Conservation (phyloP, 2,113 vertebrate genomes). For the Bostrychus sinensis region DNA sequence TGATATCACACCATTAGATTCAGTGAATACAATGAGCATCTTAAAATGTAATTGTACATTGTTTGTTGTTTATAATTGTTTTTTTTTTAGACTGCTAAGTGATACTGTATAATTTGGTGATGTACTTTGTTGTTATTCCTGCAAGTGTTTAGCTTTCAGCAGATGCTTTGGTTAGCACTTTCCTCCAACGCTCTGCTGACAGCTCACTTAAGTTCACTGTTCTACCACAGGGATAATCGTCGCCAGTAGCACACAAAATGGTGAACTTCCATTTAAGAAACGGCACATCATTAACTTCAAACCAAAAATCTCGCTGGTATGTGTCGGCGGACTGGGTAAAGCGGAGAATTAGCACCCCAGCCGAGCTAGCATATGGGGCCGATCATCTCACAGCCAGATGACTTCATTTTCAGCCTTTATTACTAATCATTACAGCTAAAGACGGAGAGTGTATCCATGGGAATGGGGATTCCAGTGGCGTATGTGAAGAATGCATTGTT, state of each 20-base stretch:
- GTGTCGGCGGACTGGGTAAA: conserved; percentile 8
- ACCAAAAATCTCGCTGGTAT: not conserved
- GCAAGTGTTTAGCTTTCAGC: not conserved
- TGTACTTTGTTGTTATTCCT: not conserved
- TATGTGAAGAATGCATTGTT: not conserved
- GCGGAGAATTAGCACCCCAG: conserved; percentile 21
- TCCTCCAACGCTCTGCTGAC: not conserved
- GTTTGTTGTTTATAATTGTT: too few relatives aligned
- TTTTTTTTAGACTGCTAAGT: too few relatives aligned
- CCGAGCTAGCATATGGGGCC: conserved; percentile 49
- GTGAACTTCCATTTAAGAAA: not conserved
- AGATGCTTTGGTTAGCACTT: conserved; percentile 7
- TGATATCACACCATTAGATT: too few relatives aligned
- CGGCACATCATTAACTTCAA: not conserved
- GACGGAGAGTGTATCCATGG: conserved; percentile 1
- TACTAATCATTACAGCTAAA: conserved; percentile 48
- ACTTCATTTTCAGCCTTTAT: conserved; percentile 45
- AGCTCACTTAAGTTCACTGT: not conserved
- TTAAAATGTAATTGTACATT: too few relatives aligned
- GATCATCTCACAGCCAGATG: conserved; percentile 53
- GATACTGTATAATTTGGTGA: too few relatives aligned
- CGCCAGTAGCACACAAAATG: not conserved
- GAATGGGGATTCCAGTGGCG: not conserved
- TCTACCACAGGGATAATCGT: conserved; percentile 4
- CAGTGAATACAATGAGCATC: too few relatives aligned